Evolutionary conservation across 2,113 vertebrate genomes (phyloP).

Genomic region (Phalacrocorax pelagicus): DNA sequence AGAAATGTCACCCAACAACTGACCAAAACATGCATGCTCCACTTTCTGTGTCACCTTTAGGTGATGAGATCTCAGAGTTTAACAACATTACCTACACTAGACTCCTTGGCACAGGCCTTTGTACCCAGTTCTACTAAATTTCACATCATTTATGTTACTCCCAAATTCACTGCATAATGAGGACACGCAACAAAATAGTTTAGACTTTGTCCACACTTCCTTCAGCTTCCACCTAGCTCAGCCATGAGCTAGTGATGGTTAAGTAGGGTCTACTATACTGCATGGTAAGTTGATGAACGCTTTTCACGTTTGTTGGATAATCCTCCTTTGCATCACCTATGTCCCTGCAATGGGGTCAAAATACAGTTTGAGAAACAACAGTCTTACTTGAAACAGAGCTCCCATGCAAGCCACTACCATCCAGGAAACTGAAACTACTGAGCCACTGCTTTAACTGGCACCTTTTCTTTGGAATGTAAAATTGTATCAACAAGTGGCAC

Average conservation of each 20-base stretch:
- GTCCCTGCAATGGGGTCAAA: background rate
- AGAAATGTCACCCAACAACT: background rate
- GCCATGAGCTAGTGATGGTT: background rate
- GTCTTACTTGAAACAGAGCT: background rate
- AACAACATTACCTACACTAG: background rate
- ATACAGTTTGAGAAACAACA: background rate
- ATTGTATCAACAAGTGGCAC: background rate
- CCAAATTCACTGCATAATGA: background rate
- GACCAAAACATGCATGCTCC: background rate
- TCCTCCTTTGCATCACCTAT: background rate
- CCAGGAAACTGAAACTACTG: background rate
- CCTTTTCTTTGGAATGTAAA: background rate
- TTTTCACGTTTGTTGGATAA: background rate
- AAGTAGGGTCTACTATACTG: background rate
- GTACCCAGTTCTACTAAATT: background rate
- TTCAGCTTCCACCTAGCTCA: background rate
- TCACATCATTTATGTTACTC: background rate
- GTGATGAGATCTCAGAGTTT: background rate
- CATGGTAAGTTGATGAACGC: accelerated
- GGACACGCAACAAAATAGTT: background rate
- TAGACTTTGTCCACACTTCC: background rate
- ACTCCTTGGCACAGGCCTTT: background rate
- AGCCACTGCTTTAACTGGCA: background rate
- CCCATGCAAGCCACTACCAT: background rate
- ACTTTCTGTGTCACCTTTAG: background rate